Base-by-base conservation (phyloP, 2,113 vertebrate genomes). In the Alosa alosa region DNA sequence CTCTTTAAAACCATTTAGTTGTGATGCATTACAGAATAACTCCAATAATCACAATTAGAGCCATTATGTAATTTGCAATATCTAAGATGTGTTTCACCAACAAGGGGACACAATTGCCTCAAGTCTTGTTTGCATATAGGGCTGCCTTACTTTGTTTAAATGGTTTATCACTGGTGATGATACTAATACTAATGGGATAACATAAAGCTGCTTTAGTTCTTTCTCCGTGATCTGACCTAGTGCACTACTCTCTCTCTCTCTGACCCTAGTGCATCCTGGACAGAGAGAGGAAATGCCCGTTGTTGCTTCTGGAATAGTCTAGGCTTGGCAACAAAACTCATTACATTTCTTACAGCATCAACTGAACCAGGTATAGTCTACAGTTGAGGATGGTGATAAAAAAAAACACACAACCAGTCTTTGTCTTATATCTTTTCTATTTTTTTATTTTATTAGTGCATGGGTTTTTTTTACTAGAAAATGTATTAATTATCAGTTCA, bases 191-290 rank as follows among this genome's bases (percentile, higher is more conserved):
- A 85, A 84, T 46, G 5, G 75, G 57, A 84, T 87, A 64, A 87
- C 46, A 75, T 84, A 41, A 85, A 85, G 68, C 57, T 39, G 72
- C 83, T 85, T 87, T 87, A 84, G 9, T 83, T 85, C 41, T 78
- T 87, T 85, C 52, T 83, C 85, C 84, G 46, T 83, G 82, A 68
- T 22, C 41, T 87, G 82, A 84, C 84, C 82, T n/a, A 82, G 55
- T 87, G 88, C n/a, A n/a, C 60, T 45, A 64, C 60, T 47, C 44
- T 85, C 72, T 83, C 46, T 60, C 4, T 81, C 41, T 44, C 41
- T 44, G 41, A n/a, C 39, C 25, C 49, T 46, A 82, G 75, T 82
- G 20, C 82, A 68, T 31, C 10, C 64, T 68, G 7, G 64, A 68
- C n/a, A 64, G 22, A n/a, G 11, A 64, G 8, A n/a, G 22, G 45